Evolutionary conservation across 2,888 invertebrate species (phyloP).

Genomic region (Drosophila crucigera): DNA sequence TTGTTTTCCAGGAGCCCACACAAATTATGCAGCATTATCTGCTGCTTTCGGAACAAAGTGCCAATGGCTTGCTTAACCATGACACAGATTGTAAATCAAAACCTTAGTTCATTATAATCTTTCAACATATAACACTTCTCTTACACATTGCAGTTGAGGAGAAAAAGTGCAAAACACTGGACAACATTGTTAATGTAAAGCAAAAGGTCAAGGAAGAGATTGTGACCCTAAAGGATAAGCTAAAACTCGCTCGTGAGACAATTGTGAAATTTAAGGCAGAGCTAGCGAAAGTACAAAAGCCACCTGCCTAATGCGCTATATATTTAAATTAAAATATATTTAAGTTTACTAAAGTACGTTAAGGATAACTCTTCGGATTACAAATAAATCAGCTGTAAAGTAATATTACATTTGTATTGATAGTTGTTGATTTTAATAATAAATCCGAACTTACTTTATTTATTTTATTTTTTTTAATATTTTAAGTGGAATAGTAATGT

Average conservation of each 20-base stretch:
- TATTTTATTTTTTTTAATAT: background rate
- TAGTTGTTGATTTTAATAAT: background rate
- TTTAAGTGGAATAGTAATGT: background rate
- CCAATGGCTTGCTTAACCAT: slow-evolving; percentile 52
- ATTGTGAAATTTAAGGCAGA: slow-evolving; percentile 93
- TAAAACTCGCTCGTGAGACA: slow-evolving; percentile 94
- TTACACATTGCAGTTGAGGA: slow-evolving; percentile 92
- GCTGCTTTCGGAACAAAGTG: slow-evolving; percentile 88
- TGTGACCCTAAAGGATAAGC: slow-evolving; percentile 92
- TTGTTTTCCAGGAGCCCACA: slow-evolving; percentile 96
- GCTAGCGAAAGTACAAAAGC: slow-evolving; percentile 86
- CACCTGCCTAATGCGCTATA: slow-evolving; percentile 42
- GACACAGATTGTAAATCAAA: slow-evolving; percentile 62
- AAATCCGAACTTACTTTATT: background rate
- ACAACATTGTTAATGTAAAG: slow-evolving; percentile 91
- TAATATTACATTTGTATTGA: background rate
- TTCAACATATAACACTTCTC: slow-evolving; percentile 2
- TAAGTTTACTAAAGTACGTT: slow-evolving; percentile 20
- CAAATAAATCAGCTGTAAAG: background rate
- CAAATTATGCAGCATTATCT: slow-evolving; percentile 94
- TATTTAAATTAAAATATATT: background rate
- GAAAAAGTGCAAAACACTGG: slow-evolving; percentile 92
- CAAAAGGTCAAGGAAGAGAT: slow-evolving; percentile 94
- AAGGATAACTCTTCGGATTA: background rate
- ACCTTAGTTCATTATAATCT: background rate